phyloP scores from a whole-genome alignment of 2,113 vertebrate species.

The Brachirus orientalis region DNA sequence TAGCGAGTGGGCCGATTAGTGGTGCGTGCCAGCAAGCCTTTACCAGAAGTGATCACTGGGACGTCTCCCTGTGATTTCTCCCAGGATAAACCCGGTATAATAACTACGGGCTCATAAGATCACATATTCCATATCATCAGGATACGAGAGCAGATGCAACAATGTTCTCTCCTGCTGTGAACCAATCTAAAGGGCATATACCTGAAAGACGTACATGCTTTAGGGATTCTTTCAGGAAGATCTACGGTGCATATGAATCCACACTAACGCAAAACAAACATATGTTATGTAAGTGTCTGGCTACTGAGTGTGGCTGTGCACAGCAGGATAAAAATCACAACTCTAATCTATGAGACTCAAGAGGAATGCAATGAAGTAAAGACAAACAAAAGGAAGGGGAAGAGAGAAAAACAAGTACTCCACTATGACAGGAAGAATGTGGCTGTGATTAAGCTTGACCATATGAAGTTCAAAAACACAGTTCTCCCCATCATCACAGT shows the following conservation, averaged over 20 bases:
- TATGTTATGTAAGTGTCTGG: conserved; percentile 67
- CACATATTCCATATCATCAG: conserved; percentile 54
- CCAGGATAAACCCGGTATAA: conserved; percentile 54
- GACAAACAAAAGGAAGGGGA: conserved; percentile 46
- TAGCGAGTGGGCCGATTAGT: conserved; percentile 66
- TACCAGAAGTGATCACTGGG: conserved; percentile 66
- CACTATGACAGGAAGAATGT: conserved; percentile 40
- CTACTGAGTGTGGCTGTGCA: conserved; percentile 38
- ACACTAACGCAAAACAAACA: conserved; percentile 57
- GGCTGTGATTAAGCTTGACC: conserved; percentile 51
- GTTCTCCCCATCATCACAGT: too few relatives aligned
- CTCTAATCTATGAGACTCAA: conserved; percentile 51
- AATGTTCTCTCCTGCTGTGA: conserved; percentile 60
- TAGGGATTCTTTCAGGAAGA: conserved; percentile 37
- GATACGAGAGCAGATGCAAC: conserved; percentile 20
- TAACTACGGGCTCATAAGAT: conserved; percentile 55
- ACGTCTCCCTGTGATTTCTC: conserved; percentile 48
- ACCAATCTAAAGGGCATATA: conserved; percentile 60
- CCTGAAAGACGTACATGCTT: conserved; percentile 41
- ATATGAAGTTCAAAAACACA: conserved; percentile 28
- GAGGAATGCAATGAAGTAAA: conserved; percentile 69
- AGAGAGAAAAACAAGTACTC: conserved; percentile 36
- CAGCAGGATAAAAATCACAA: conserved; percentile 47
- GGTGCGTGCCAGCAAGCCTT: conserved; percentile 68
- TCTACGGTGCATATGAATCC: conserved; percentile 39